Percentiles rank a stretch among this genome's conserved stretches.
Evolutionary conservation across 2,113 vertebrate genomes (phyloP).

Genomic region (Gobio gobio): DNA sequence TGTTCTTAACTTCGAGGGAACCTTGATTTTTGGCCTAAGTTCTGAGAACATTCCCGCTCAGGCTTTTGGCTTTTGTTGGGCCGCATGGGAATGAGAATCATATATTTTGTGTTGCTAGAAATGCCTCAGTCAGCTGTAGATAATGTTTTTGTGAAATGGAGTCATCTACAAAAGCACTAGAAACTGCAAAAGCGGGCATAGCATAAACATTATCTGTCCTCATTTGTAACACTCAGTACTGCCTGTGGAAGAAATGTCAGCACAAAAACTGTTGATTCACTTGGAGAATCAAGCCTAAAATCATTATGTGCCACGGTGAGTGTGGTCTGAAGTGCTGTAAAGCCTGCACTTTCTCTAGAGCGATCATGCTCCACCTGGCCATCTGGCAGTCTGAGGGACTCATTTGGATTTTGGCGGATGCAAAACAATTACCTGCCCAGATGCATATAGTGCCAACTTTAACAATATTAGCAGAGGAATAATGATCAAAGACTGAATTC

Average conservation of each 20-base stretch:
- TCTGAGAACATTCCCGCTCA: no score
- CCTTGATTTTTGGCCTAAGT: no score
- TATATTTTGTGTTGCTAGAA: neutral
- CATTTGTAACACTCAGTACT: neutral
- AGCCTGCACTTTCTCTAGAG: neutral
- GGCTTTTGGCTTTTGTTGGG: neutral
- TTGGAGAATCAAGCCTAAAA: neutral
- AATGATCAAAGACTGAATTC: neutral
- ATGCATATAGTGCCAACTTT: neutral
- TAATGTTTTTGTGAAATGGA: conserved; percentile 8
- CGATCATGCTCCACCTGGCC: conserved; percentile 8
- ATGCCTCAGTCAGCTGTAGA: conserved; percentile 13
- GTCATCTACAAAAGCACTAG: neutral
- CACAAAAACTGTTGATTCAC: neutral
- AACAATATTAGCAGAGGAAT: neutral
- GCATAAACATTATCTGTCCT: neutral
- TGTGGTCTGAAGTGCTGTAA: neutral
- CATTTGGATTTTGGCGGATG: conserved; percentile 6
- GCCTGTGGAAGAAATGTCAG: neutral
- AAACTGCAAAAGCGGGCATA: neutral
- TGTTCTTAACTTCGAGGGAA: no score
- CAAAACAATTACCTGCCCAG: neutral
- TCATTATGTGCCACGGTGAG: neutral
- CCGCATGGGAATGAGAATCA: neutral
- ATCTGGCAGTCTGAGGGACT: conserved; percentile 27